Percentiles rank a stretch among this genome's conserved stretches.
These are phyloP conservation scores for Gonatopus flavifemur DNA, from an alignment of 1,140 invertebrate species.

Conservation along the genomic window DNA sequence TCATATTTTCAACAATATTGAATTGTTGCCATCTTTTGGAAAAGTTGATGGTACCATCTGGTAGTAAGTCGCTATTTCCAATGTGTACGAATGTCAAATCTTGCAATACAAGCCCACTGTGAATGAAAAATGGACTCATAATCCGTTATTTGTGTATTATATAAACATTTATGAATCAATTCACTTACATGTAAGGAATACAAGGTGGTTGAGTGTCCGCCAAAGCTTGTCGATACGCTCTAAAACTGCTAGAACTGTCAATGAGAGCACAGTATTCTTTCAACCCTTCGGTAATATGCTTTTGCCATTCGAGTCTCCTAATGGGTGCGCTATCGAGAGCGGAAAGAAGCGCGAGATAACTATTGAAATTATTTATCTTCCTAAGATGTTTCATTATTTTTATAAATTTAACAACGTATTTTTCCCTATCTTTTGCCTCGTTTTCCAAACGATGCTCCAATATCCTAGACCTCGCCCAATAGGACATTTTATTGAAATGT, in stretches of 20 bases:
- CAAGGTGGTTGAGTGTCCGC: constrained; percentile 94
- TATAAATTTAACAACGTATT: constrained; percentile 94
- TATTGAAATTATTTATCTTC: constrained; percentile 99
- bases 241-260: constrained; percentile 93
- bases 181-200: constrained; percentile 96
- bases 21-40: constrained; percentile 98
- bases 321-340: constrained; percentile 97
- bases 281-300: constrained; percentile 86
- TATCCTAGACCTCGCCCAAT: constrained; percentile 73
- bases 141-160: constrained; percentile 8
- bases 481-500: constrained; percentile 99
- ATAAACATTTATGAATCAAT: background rate
- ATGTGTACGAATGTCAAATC: constrained; percentile 99
- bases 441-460: constrained; percentile 71
- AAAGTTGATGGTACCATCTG: constrained; percentile 92
- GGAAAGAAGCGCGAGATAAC: constrained; percentile 93
- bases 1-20: constrained; percentile 96
- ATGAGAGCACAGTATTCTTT: constrained; percentile 95
- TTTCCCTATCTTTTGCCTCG: constrained; percentile 92
- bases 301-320: constrained; percentile 91
- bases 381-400: constrained; percentile 98
- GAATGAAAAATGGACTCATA: constrained; percentile 41
- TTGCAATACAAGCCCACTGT: constrained; percentile 94
- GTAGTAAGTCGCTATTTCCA: constrained; percentile 88
- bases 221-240: constrained; percentile 90